Percentiles rank a stretch among this genome's conserved stretches.
These are phyloP conservation scores for Tetragonisca angustula DNA, from an alignment of 2,888 invertebrate species.

Conservation along the genomic window DNA sequence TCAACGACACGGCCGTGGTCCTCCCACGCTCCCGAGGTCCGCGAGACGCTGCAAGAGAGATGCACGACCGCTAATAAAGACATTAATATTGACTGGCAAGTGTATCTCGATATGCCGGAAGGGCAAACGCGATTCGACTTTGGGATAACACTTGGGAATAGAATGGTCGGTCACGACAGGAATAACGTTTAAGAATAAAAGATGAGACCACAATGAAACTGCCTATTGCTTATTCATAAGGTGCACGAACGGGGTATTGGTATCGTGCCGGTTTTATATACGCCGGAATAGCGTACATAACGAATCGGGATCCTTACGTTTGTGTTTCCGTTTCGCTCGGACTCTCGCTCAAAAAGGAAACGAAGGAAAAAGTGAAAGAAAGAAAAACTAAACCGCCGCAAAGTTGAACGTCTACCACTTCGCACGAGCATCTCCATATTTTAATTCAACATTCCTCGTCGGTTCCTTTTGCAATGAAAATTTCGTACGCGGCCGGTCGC, in stretches of 20 bases:
- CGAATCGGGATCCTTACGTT: constrained; percentile 44
- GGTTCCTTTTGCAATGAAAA: background rate
- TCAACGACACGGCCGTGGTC: constrained; percentile 19
- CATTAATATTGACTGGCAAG: constrained; percentile 81
- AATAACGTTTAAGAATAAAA: constrained; percentile 77
- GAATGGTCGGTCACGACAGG: constrained; percentile 81
- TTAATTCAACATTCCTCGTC: background rate
- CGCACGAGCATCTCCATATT: background rate
- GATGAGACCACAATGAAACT: constrained; percentile 73
- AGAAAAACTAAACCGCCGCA: constrained; percentile 18
- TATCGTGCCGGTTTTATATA: constrained; percentile 57
- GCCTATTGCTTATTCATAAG: constrained; percentile 73
- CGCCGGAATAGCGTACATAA: constrained; percentile 54
- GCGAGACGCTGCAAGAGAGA: constrained; percentile 54
- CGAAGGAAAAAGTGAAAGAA: too few relatives aligned
- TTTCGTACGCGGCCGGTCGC: background rate
- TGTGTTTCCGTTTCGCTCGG: constrained; percentile 34
- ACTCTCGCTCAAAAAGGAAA: background rate
- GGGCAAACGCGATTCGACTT: constrained; percentile 73
- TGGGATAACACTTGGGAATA: constrained; percentile 74
- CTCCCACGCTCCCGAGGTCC: constrained; percentile 50
- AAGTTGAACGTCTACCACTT: constrained; percentile 2
- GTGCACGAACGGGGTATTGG: constrained; percentile 57
- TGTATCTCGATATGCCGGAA: constrained; percentile 76
- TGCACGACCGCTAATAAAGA: constrained; percentile 80